These are phyloP conservation scores for Danaus plexippus DNA, from an alignment of 1,140 invertebrate species.

Conservation along the genomic window DNA sequence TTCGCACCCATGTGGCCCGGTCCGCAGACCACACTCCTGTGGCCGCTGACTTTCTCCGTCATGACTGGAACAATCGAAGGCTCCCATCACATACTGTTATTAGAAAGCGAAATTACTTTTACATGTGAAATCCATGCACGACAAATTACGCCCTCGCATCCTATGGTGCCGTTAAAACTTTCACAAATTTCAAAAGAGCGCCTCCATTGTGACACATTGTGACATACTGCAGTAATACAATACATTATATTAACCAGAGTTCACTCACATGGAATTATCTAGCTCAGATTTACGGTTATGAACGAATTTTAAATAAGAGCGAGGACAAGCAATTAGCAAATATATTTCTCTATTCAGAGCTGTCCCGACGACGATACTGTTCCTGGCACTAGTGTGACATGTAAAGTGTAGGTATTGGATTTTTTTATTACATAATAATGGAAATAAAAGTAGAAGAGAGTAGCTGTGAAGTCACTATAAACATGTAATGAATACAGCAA, in stretches of 20 bases:
- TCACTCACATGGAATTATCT: too few species aligned
- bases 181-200: slow-evolving; percentile 20
- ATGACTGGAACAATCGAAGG: slow-evolving; percentile 33
- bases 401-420: too few species aligned
- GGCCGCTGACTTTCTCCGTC: slow-evolving; percentile 34
- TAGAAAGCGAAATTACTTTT: slow-evolving; percentile 55
- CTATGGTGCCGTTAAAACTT: slow-evolving; percentile 24
- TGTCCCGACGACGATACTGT: too few species aligned
- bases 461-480: too few species aligned
- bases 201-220: slow-evolving; percentile 2
- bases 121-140: slow-evolving; percentile 43
- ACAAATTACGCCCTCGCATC: slow-evolving; percentile 27
- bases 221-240: neutral
- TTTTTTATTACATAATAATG: too few species aligned
- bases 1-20: neutral
- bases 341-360: too few species aligned
- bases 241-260: neutral
- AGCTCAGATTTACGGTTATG: too few species aligned
- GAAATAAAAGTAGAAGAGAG: too few species aligned
- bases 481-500: too few species aligned
- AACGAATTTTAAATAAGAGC: too few species aligned
- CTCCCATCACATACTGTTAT: slow-evolving; percentile 25
- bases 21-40: slow-evolving; percentile 24
- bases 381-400: too few species aligned
- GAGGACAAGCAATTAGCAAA: too few species aligned